phyloP scores from a whole-genome alignment of 2,888 invertebrate species.

The Leistus spinibarbis region DNA sequence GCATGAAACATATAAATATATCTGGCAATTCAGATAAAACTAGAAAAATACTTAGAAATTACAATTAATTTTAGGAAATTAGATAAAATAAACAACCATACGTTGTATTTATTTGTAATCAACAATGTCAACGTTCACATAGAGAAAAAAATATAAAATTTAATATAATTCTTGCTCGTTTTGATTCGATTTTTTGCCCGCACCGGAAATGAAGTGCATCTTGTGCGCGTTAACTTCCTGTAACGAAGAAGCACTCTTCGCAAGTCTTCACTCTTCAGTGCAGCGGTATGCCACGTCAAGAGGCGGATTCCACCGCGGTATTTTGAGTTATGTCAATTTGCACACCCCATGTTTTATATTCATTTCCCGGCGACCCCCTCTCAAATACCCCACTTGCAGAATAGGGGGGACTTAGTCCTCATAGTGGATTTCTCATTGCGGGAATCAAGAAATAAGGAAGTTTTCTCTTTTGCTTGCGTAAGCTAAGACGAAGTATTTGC shows the following conservation, averaged over 20 bases:
- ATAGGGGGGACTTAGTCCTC: conserved; percentile 26
- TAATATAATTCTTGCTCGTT: not conserved
- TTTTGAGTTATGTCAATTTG: conserved; percentile 50
- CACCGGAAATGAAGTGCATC: conserved; percentile 34
- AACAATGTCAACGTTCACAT: no score
- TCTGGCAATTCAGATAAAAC: no score
- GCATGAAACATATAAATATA: not conserved
- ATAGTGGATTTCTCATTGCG: conserved; percentile 9
- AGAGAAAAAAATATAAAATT: not conserved
- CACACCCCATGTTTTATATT: conserved; percentile 50
- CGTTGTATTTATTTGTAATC: no score
- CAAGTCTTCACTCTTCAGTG: conserved; percentile 1
- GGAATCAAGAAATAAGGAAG: conserved; percentile 1
- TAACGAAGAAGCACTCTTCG: conserved; percentile 1
- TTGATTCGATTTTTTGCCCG: not conserved
- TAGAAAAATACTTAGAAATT: no score
- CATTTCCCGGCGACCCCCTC: conserved; percentile 19
- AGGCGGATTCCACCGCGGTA: conserved; percentile 15
- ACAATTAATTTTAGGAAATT: no score
- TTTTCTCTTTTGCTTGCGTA: not conserved
- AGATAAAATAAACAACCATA: no score
- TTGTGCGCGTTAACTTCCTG: conserved; percentile 37
- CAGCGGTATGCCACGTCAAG: not conserved
- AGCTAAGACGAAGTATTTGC: conserved; percentile 27
- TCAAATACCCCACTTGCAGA: not conserved